Conservation (phyloP, 2,797 vertebrate genomes). For the Odontamblyopus lacepedii region DNA sequence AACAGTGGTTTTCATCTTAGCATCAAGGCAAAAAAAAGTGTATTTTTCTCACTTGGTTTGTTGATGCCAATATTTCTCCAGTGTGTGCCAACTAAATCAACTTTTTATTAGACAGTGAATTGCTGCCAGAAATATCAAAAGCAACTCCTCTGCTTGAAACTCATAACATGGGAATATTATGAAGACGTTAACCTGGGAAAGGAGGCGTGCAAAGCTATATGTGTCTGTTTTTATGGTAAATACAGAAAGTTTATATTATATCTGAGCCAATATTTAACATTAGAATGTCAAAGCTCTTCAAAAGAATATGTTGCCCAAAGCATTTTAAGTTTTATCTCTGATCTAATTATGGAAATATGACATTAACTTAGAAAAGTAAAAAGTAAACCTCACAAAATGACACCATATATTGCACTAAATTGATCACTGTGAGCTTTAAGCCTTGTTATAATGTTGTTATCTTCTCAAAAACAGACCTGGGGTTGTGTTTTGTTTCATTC, state of each 20-base stretch:
- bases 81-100: constrained; percentile 67
- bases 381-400: not conserved
- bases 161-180: constrained; percentile 52
- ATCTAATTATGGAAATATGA: not conserved
- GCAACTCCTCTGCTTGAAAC: constrained; percentile 35
- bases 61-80: constrained; percentile 59
- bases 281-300: too few relatives aligned
- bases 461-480: too few relatives aligned
- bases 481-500: too few relatives aligned
- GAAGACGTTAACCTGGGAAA: constrained; percentile 52
- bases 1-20: constrained; percentile 32
- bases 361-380: not conserved
- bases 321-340: not conserved
- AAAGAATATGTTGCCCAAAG: too few relatives aligned
- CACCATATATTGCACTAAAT: not conserved
- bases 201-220: constrained; percentile 46
- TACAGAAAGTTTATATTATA: not conserved
- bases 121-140: constrained; percentile 59
- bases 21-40: constrained; percentile 52
- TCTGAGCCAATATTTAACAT: constrained; percentile 7
- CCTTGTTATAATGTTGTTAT: too few relatives aligned
- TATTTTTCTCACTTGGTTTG: constrained; percentile 46
- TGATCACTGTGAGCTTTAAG: too few relatives aligned
- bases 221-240: not conserved
- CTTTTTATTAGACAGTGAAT: constrained; percentile 65